Percentiles rank a stretch among this genome's conserved stretches.
phyloP scores from a whole-genome alignment of 2,888 invertebrate species.

The Pediacus dermestoides region DNA sequence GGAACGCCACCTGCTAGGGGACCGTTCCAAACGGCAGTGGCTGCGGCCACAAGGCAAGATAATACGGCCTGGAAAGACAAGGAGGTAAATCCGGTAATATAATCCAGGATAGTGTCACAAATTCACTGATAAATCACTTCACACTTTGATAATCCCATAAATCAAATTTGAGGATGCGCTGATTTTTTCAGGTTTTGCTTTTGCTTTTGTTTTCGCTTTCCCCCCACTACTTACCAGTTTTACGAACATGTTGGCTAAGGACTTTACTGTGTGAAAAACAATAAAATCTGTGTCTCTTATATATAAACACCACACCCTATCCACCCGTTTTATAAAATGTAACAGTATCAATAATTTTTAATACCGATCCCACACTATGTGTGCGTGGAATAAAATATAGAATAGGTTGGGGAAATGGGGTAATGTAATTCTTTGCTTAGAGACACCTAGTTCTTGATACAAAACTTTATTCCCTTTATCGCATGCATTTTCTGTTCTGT shows the following conservation, averaged over 20 bases:
- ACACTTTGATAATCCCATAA: too few species aligned
- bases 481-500: slow-evolving; percentile 37
- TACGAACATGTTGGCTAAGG: slow-evolving; percentile 46
- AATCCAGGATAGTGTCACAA: too few species aligned
- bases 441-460: too few species aligned
- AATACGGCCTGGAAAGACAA: slow-evolving; percentile 40
- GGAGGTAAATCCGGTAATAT: too few species aligned
- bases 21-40: slow-evolving; percentile 45
- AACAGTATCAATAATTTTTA: slow-evolving; percentile 43
- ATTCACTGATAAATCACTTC: too few species aligned
- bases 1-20: slow-evolving; percentile 48
- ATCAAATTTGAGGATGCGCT: too few species aligned
- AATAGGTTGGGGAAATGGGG: slow-evolving; percentile 25
- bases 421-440: too few species aligned
- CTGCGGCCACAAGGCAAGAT: slow-evolving; percentile 41
- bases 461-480: slow-evolving; percentile 31
- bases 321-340: slow-evolving; percentile 43
- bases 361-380: slow-evolving; percentile 46
- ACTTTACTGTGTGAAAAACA: background rate
- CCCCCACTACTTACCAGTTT: slow-evolving; percentile 49
- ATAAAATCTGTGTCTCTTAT: slow-evolving; percentile 33
- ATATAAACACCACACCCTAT: slow-evolving; percentile 45
- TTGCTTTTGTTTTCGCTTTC: too few species aligned
- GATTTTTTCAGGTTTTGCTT: too few species aligned
- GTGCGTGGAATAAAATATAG: slow-evolving; percentile 36